Conservation (phyloP, 2,888 invertebrate species). For the Tupiocoris notatus region DNA sequence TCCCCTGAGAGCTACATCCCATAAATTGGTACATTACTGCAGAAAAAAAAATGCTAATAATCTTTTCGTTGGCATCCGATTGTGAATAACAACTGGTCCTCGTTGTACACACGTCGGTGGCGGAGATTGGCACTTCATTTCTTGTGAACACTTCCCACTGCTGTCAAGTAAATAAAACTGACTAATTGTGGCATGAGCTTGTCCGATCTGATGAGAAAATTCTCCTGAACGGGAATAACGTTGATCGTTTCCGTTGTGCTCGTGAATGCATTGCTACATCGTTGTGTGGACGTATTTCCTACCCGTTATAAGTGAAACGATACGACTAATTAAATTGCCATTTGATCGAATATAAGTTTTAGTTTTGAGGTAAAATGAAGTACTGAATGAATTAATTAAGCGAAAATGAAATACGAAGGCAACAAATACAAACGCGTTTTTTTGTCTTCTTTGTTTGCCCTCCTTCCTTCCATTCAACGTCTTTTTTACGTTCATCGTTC, state of each 20-base stretch:
- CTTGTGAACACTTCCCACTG: constrained; percentile 32
- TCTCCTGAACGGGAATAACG: background rate
- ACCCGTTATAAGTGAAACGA: background rate
- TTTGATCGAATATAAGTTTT: background rate
- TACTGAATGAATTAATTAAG: constrained; percentile 38
- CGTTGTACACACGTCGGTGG: constrained; percentile 40
- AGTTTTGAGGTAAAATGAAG: constrained; percentile 25
- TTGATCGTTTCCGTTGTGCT: constrained; percentile 18
- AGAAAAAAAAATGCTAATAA: no score
- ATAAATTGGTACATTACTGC: no score
- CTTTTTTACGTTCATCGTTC: constrained; percentile 22
- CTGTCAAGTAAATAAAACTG: constrained; percentile 7
- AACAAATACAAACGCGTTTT: constrained; percentile 33
- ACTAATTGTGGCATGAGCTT: constrained; percentile 41
- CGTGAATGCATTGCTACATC: constrained; percentile 37
- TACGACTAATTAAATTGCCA: constrained; percentile 3
- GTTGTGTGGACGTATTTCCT: constrained; percentile 25
- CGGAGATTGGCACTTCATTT: constrained; percentile 38
- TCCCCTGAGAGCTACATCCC: no score
- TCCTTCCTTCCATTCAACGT: background rate
- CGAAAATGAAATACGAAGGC: constrained; percentile 6
- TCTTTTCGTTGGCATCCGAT: background rate
- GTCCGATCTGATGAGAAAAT: constrained; percentile 5
- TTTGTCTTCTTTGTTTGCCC: constrained; percentile 35
- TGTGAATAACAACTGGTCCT: constrained; percentile 39